Percentiles rank a stretch among this genome's conserved stretches.
These are phyloP conservation scores for Catagonus wagneri DNA, from an alignment of 2,113 vertebrate species.

Conservation along the genomic window DNA sequence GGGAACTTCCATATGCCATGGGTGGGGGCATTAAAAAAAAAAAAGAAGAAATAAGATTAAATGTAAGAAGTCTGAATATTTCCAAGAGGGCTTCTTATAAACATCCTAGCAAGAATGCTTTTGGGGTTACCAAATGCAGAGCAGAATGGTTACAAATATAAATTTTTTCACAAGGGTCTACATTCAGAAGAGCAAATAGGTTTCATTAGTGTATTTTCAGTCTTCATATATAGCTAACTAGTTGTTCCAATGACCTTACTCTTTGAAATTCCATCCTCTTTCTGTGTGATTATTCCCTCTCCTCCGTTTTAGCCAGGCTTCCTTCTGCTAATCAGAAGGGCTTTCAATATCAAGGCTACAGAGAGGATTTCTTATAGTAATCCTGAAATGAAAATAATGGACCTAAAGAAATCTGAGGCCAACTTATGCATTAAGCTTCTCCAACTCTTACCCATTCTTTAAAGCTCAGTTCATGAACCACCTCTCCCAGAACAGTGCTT, in stretches of 20 bases:
- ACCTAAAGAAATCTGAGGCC: neutral
- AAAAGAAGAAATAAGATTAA: neutral
- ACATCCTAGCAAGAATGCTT: neutral
- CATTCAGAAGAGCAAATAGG: neutral
- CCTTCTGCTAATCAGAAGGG: neutral
- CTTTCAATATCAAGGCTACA: neutral
- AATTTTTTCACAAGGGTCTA: neutral
- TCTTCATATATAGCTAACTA: neutral
- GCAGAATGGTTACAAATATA: neutral
- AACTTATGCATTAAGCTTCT: neutral
- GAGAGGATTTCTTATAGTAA: neutral
- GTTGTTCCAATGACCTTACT: neutral
- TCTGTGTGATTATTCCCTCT: neutral
- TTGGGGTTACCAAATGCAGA: neutral
- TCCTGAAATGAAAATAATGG: neutral
- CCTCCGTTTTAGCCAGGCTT: neutral
- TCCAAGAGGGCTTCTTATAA: neutral
- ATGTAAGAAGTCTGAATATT: neutral
- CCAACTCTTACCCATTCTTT: neutral
- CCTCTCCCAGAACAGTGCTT: neutral
- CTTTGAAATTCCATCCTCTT: conserved; percentile 4
- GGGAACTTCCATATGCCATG: too few species aligned
- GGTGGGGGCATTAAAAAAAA: too few species aligned
- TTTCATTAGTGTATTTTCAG: conserved; percentile 19
- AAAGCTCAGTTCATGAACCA: neutral